Conservation (phyloP, 2,113 vertebrate species). For the Misgurnus mizolepis region DNA sequence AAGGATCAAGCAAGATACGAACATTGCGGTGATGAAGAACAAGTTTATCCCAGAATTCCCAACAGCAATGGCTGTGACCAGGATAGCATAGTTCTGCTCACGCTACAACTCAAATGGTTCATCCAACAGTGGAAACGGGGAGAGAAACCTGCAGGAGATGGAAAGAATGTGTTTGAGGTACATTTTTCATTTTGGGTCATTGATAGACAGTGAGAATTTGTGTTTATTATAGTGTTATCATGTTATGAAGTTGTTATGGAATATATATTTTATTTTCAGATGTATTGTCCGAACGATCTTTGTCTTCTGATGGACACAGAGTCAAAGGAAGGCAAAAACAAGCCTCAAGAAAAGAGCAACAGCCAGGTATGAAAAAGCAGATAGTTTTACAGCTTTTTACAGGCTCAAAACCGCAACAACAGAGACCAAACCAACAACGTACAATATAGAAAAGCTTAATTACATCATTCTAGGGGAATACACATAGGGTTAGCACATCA, state of each 20-base stretch:
- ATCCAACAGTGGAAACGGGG: conserved; percentile 87
- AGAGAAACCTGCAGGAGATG: conserved; percentile 67
- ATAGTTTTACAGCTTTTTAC: too few relatives aligned
- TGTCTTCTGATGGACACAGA: conserved; percentile 82
- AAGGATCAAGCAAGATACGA: conserved; percentile 34
- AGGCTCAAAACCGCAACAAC: too few relatives aligned
- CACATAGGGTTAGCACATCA: too few relatives aligned
- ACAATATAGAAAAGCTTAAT: too few relatives aligned
- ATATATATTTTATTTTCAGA: conserved; percentile 62
- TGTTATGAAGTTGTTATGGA: not conserved
- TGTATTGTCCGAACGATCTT: conserved; percentile 82
- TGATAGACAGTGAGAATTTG: not conserved
- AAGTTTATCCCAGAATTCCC: not conserved
- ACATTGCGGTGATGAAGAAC: not conserved
- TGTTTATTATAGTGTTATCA: too few relatives aligned
- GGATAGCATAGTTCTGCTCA: conserved; percentile 77
- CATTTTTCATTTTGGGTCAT: not conserved
- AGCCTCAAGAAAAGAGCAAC: conserved; percentile 24
- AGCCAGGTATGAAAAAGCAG: conserved; percentile 42
- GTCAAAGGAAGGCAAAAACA: conserved; percentile 70
- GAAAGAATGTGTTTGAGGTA: conserved; percentile 82
- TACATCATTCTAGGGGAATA: too few relatives aligned
- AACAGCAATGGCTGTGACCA: conserved; percentile 42
- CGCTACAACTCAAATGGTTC: conserved; percentile 89
- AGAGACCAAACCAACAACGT: too few relatives aligned